Evolutionary conservation across 1,140 invertebrate species (phyloP), one percentile per base, ranked within the genome.

Genomic region (Ips nitidus): DNA sequence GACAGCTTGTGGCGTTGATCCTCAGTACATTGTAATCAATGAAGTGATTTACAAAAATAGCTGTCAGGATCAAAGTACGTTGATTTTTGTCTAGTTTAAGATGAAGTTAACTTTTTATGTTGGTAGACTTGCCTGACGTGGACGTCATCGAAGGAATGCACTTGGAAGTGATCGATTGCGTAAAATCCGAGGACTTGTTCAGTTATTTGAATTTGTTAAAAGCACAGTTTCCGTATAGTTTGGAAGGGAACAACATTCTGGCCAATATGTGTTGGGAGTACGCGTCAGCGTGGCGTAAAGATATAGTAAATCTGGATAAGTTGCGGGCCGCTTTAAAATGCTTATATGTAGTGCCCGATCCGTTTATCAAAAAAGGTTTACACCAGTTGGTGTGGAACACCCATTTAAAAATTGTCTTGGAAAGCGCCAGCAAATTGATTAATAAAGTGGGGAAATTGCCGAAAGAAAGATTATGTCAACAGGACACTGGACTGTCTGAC

Each of bases 221-320:
- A 47, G 83, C 85, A 47, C 88, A 92, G 80, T 96, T 97, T 80
- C 94, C 94, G 1, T 89, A 94, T 66, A 96, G 93, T 81, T 84
- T 96, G 43, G 87, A 90, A 39, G 86, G 89, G 41, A 89, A 90
- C 75, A 87, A 91, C 42, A 80, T 97, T 41, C 81, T 96, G 43
- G 87, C 90, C 6, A 94, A 96, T 80, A 89, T 95, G 83, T 89
- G 88, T 73, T 97, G 94, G 95, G 94, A 97, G 79, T 94, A 93
- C 81, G 87, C 91, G 66, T 86, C 91, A 70, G 85, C 86, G 60
- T 97, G 94, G 94, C 90, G 91, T 78, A 93, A 91, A 80, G 87
- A 90, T 73, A 86, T 90, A 66, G 84, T 89, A 56, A 84, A 86
- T 62, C 82, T 91, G n/a, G 80, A 85, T 22, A 81, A 86, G 73